Evolutionary conservation across 2,113 vertebrate species (phyloP).

Genomic region (Grammomys surdaster): DNA sequence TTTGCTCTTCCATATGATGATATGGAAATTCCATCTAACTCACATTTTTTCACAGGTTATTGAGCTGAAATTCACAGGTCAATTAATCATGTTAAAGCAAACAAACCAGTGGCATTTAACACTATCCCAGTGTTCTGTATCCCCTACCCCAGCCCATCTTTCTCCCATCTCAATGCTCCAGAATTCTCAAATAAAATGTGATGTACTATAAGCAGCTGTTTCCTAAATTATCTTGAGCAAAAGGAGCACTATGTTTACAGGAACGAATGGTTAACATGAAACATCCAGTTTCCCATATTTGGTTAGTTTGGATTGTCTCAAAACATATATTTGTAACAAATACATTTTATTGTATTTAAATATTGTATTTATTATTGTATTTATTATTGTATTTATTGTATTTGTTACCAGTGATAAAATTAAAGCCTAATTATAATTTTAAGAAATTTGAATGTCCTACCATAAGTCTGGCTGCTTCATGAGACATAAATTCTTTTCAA

Average conservation of each 20-base stretch:
- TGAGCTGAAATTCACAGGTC: neutral
- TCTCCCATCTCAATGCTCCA: constrained; percentile 13
- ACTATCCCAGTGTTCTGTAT: neutral
- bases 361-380: constrained; percentile 27
- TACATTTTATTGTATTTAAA: constrained; percentile 17
- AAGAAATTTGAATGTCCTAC: constrained; percentile 33
- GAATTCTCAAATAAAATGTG: constrained; percentile 26
- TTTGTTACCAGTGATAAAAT: constrained; percentile 52
- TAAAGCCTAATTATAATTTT: constrained; percentile 18
- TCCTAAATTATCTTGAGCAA: neutral
- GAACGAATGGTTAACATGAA: neutral
- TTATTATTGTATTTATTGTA: neutral
- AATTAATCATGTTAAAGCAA: neutral
- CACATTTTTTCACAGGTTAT: neutral
- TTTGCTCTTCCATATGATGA: neutral
- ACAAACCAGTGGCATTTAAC: neutral
- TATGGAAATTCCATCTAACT: constrained; percentile 14
- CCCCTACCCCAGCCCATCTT: neutral
- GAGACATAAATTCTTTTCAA: constrained; percentile 2
- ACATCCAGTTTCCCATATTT: constrained; percentile 17
- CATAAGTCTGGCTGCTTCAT: neutral
- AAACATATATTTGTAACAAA: constrained; percentile 27
- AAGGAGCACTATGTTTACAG: neutral
- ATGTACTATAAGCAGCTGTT: neutral
- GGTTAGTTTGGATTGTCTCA: constrained; percentile 25